A percentile compares a stretch with the other conserved stretches of the same genome.
phyloP scores from a whole-genome alignment of 2,797 vertebrate genomes.

The Pterois miles region DNA sequence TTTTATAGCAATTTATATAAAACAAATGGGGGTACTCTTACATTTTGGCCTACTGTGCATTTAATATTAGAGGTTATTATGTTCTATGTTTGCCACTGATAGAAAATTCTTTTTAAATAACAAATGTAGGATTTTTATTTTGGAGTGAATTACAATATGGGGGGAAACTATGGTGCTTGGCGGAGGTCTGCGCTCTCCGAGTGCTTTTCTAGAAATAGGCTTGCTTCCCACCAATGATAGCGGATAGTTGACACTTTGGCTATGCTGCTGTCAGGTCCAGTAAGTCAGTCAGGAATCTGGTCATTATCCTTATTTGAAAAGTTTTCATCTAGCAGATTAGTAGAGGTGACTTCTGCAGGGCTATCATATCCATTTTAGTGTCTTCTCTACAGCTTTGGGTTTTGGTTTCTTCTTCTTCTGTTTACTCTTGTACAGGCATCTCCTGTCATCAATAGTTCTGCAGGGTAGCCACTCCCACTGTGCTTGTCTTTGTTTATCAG shows the following conservation, averaged over 20 bases:
- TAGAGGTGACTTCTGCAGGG: slow-evolving; percentile 17
- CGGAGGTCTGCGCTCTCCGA: too few species aligned
- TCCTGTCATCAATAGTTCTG: background rate
- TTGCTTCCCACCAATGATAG: slow-evolving; percentile 9
- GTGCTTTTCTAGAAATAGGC: slow-evolving; percentile 22
- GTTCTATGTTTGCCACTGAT: too few species aligned
- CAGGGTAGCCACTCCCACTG: too few species aligned
- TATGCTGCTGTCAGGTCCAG: slow-evolving; percentile 49
- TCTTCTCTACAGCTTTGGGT: background rate
- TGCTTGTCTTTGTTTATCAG: too few species aligned
- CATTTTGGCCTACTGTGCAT: too few species aligned
- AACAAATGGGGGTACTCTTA: too few species aligned
- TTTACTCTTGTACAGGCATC: background rate
- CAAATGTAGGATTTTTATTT: too few species aligned
- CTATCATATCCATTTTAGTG: background rate
- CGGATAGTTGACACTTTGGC: slow-evolving; percentile 81
- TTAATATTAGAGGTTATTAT: too few species aligned
- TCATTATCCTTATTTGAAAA: slow-evolving; percentile 38
- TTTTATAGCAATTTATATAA: too few species aligned
- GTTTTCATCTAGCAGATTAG: slow-evolving; percentile 65
- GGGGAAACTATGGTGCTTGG: too few species aligned
- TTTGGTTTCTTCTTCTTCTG: background rate
- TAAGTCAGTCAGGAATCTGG: slow-evolving; percentile 27
- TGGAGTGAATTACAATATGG: too few species aligned
- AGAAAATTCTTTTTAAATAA: too few species aligned